Evolutionary conservation across 2,888 invertebrate genomes (phyloP).

Genomic region (Eurois occulta): DNA sequence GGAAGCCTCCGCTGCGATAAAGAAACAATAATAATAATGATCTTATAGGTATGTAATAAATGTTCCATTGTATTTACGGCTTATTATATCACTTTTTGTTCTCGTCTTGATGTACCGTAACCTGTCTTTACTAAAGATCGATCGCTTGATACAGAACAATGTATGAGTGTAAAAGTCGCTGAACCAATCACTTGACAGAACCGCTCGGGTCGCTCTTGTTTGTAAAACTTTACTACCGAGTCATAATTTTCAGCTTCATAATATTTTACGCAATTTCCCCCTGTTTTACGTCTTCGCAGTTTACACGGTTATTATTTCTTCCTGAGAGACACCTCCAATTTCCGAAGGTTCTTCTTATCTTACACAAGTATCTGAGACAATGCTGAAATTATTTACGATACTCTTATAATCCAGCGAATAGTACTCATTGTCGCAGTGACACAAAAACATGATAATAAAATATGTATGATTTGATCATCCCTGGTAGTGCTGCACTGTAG

Average conservation of each 20-base stretch:
- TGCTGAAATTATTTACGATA: constrained; percentile 63
- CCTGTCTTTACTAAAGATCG: constrained; percentile 59
- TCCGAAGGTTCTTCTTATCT: constrained; percentile 51
- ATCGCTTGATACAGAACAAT: constrained; percentile 47
- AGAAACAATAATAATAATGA: constrained; percentile 50
- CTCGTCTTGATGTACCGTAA: constrained; percentile 62
- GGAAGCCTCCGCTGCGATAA: constrained; percentile 43
- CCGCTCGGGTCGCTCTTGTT: constrained; percentile 23
- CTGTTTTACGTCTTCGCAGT: constrained; percentile 55
- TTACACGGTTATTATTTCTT: constrained; percentile 50
- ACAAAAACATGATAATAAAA: constrained; percentile 74
- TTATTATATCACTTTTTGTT: constrained; percentile 63
- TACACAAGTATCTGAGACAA: constrained; percentile 42
- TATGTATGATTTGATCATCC: constrained; percentile 68
- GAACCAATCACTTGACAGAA: constrained; percentile 46
- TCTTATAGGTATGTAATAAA: constrained; percentile 62
- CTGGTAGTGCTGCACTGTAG: constrained; percentile 46
- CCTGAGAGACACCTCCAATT: constrained; percentile 37
- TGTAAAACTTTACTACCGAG: constrained; percentile 56
- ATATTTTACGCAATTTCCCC: constrained; percentile 61
- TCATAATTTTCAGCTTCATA: constrained; percentile 64
- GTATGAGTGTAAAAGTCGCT: constrained; percentile 25
- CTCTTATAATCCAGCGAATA: constrained; percentile 62
- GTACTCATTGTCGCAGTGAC: constrained; percentile 68
- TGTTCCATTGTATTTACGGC: constrained; percentile 68